These are phyloP conservation scores for Paramacrobiotus metropolitanus DNA, from an alignment of 1,140 invertebrate species.

Conservation along the genomic window DNA sequence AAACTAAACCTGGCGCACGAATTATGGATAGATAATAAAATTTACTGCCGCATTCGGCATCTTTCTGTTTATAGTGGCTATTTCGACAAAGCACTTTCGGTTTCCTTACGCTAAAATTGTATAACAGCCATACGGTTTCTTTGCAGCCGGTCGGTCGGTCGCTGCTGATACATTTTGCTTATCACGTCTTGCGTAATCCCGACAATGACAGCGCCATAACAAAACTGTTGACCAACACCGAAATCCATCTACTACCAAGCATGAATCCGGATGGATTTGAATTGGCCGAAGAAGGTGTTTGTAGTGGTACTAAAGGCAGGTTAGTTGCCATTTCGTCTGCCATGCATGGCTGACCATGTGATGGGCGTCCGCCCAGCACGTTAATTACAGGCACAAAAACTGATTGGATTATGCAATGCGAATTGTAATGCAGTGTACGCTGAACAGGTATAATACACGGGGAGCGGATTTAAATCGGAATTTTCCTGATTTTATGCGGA, in stretches of 20 bases:
- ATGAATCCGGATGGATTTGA: constrained; percentile 80
- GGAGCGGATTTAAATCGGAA: constrained; percentile 72
- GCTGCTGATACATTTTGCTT: constrained; percentile 58
- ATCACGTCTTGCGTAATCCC: constrained; percentile 58
- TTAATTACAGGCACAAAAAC: too few relatives aligned
- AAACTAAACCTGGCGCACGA: too few relatives aligned
- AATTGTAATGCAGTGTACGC: too few relatives aligned
- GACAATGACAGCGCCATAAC: constrained; percentile 49
- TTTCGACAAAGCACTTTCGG: too few relatives aligned
- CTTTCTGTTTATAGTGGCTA: too few relatives aligned
- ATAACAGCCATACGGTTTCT: too few relatives aligned
- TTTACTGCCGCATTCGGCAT: too few relatives aligned
- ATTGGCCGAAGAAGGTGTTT: constrained; percentile 56
- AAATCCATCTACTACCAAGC: constrained; percentile 71
- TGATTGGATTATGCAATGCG: too few relatives aligned
- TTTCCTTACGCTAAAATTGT: too few relatives aligned
- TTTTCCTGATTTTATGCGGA: constrained; percentile 51
- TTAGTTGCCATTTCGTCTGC: constrained; percentile 21
- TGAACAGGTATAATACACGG: constrained; percentile 58
- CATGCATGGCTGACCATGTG: background rate
- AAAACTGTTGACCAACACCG: constrained; percentile 62
- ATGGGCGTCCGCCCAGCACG: background rate
- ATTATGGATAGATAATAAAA: too few relatives aligned
- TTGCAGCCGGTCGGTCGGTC: constrained; percentile 59
- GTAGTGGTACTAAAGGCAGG: constrained; percentile 58